Evolutionary conservation across 2,113 vertebrate genomes (phyloP).

Genomic region (Podocnemis expansa): DNA sequence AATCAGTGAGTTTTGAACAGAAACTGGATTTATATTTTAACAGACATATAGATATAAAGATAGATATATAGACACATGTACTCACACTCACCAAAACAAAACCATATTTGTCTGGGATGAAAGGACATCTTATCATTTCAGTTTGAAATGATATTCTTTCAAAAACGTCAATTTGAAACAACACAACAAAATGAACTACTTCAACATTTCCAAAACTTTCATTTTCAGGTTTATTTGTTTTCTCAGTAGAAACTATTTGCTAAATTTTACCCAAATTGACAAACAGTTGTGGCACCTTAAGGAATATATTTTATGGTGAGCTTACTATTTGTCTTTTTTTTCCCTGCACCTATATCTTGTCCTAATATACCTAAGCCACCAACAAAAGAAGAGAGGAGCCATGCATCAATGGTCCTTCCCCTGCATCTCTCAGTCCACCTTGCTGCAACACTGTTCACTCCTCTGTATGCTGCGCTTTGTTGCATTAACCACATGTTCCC

Average conservation of each 20-base stretch:
- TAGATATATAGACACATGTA: too few species aligned
- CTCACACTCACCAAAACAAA: too few species aligned
- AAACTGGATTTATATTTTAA: background rate
- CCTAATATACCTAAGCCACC: background rate
- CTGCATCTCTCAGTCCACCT: background rate
- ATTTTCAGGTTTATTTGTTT: background rate
- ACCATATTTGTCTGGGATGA: background rate
- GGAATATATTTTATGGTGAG: background rate
- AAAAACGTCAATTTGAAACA: background rate
- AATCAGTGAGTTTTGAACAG: background rate
- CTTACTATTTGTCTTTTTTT: background rate
- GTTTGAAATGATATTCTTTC: background rate
- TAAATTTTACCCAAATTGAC: background rate
- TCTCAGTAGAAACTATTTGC: background rate
- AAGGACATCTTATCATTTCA: background rate
- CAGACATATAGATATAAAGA: too few species aligned
- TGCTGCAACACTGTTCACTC: background rate
- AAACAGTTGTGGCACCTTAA: background rate
- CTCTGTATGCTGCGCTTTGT: background rate
- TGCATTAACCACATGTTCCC: rapidly evolving
- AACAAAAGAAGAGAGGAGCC: background rate
- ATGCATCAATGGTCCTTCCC: background rate
- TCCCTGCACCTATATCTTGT: background rate
- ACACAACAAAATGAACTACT: background rate
- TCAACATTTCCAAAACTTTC: background rate